Percentiles rank a stretch among this genome's conserved stretches.
Evolutionary conservation across 2,888 invertebrate genomes (phyloP).

Genomic region (Conops quadrifasciatus): DNA sequence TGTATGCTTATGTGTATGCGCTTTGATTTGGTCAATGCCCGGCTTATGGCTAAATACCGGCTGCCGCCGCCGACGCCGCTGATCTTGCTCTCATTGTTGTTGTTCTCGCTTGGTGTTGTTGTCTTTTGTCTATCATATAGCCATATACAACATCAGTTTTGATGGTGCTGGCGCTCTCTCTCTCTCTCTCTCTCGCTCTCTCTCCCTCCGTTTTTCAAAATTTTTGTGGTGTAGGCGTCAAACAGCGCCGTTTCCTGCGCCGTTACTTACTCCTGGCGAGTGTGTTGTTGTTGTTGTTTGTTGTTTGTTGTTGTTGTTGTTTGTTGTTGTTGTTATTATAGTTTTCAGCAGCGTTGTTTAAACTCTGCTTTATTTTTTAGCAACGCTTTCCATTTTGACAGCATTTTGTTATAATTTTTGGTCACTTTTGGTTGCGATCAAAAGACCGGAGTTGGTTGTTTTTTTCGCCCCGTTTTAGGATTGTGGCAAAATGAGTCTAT

Average conservation of each 20-base stretch:
- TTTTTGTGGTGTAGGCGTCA: slow-evolving; percentile 10
- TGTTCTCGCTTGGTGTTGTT: neutral
- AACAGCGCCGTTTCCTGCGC: neutral
- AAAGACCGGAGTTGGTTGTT: no score
- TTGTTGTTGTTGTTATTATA: slow-evolving; percentile 24
- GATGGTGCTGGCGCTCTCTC: neutral
- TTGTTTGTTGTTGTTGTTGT: slow-evolving; percentile 25
- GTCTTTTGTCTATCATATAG: neutral
- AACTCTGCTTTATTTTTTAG: slow-evolving; percentile 11
- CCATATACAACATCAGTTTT: no score
- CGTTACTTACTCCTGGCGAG: no score
- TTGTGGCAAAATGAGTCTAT: no score
- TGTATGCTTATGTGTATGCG: neutral
- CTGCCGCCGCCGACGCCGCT: neutral
- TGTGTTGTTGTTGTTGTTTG: neutral
- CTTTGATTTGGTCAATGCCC: slow-evolving; percentile 16
- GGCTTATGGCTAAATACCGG: neutral
- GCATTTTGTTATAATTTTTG: slow-evolving; percentile 30
- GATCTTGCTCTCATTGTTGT: neutral
- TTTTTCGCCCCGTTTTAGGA: no score
- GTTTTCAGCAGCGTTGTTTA: slow-evolving; percentile 29
- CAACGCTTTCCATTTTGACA: slow-evolving; percentile 11
- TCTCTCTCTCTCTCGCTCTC: neutral
- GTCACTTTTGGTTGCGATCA: slow-evolving; percentile 22
- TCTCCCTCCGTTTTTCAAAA: neutral